phyloP scores from a whole-genome alignment of 1,140 invertebrate genomes.

The Conus ventricosus region DNA sequence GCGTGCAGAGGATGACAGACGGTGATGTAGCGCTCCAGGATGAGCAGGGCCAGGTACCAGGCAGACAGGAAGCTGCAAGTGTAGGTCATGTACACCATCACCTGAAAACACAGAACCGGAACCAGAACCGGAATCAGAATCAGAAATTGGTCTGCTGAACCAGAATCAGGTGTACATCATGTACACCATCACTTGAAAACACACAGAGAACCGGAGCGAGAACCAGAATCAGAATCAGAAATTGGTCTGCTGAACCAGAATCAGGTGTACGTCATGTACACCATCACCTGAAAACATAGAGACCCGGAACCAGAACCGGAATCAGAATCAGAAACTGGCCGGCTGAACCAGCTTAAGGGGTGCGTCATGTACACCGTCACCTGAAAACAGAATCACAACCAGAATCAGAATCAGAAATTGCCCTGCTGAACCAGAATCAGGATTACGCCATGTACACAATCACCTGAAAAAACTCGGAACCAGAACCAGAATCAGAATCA shows the following conservation, averaged over 20 bases:
- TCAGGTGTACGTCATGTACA: not conserved
- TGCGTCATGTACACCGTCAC: too few relatives aligned
- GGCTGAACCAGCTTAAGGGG: too few relatives aligned
- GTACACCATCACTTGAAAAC: not conserved
- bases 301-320: not conserved
- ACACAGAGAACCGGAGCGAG: not conserved
- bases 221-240: not conserved
- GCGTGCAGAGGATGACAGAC: conserved; percentile 70
- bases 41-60: conserved; percentile 73
- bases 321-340: not conserved
- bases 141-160: conserved; percentile 47
- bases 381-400: too few relatives aligned
- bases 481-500: not conserved
- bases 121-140: conserved; percentile 73
- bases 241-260: not conserved
- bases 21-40: conserved; percentile 73
- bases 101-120: conserved; percentile 41
- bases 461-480: too few relatives aligned
- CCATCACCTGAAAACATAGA: not conserved
- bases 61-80: conserved; percentile 71
- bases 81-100: conserved; percentile 69
- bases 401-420: too few relatives aligned
- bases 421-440: too few relatives aligned
- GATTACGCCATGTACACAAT: too few relatives aligned
- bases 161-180: not conserved